Evolutionary conservation across 2,888 invertebrate species (phyloP).

Genomic region (Trichogramma evanescens): DNA sequence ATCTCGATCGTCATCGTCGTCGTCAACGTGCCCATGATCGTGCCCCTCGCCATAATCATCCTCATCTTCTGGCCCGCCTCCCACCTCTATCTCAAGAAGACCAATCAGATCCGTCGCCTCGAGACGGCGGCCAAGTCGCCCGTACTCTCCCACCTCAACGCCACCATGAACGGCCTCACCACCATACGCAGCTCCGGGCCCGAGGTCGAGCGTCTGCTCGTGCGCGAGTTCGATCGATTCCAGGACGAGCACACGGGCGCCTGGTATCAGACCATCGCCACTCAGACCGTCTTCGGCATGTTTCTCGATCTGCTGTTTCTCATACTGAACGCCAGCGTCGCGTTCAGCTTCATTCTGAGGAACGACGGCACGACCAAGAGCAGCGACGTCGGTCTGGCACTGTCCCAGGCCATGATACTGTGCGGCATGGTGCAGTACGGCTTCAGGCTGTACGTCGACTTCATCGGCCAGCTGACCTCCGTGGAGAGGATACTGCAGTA

Average conservation of each 20-base stretch:
- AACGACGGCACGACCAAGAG: conserved; percentile 48
- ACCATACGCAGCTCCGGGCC: conserved; percentile 78
- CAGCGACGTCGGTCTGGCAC: conserved; percentile 64
- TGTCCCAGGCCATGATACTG: conserved; percentile 63
- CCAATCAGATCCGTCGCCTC: conserved; percentile 64
- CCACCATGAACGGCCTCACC: conserved; percentile 75
- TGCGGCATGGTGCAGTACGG: conserved; percentile 76
- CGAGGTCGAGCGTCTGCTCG: conserved; percentile 57
- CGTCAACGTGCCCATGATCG: conserved; percentile 61
- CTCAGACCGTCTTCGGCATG: conserved; percentile 65
- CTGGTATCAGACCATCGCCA: conserved; percentile 60
- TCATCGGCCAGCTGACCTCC: conserved; percentile 65
- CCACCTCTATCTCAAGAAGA: conserved; percentile 60
- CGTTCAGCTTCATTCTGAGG: conserved; percentile 57
- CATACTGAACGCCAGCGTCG: conserved; percentile 58
- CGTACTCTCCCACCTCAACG: conserved; percentile 82
- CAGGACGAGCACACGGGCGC: conserved; percentile 65
- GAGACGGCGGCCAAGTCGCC: conserved; percentile 67
- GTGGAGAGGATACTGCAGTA: conserved; percentile 79
- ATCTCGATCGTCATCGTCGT: conserved; percentile 49
- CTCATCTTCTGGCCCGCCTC: conserved; percentile 58
- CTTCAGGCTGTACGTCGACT: conserved; percentile 68
- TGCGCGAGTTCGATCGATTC: conserved; percentile 64
- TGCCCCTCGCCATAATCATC: conserved; percentile 57
- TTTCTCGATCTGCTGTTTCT: conserved; percentile 67